Percentiles rank a stretch among this genome's conserved stretches.
phyloP scores from a whole-genome alignment of 1,140 invertebrate genomes.

The Diabrotica virgifera region DNA sequence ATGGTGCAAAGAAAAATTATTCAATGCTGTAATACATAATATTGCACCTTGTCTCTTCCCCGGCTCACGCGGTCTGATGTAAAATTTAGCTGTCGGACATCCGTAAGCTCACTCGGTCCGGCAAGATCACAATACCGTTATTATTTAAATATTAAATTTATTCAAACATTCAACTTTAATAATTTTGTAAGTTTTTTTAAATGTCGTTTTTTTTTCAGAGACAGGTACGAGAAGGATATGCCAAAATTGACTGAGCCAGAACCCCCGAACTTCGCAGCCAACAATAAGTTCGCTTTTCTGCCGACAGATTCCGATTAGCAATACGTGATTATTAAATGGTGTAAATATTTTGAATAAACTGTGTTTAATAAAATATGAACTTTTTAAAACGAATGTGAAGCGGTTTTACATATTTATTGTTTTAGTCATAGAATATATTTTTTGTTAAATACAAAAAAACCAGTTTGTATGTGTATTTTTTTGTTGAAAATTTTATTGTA shows the following conservation, averaged over 20 bases:
- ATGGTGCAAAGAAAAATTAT: no score
- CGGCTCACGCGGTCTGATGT: no score
- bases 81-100: no score
- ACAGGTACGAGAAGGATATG: slow-evolving; percentile 41
- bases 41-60: no score
- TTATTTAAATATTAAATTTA: no score
- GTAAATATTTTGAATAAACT: slow-evolving; percentile 23
- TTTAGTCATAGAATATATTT: slow-evolving; percentile 34
- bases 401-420: slow-evolving; percentile 35
- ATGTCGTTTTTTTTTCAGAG: slow-evolving; percentile 29
- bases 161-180: no score
- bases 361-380: slow-evolving; percentile 10
- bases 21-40: no score
- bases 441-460: slow-evolving; percentile 27
- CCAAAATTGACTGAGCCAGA: slow-evolving; percentile 45
- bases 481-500: slow-evolving; percentile 33
- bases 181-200: no score
- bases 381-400: slow-evolving; percentile 16
- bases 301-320: slow-evolving; percentile 32
- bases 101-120: no score
- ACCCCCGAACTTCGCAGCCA: slow-evolving; percentile 41
- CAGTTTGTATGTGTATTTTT: slow-evolving; percentile 33
- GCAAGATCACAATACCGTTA: no score
- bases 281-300: slow-evolving; percentile 49
- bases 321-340: slow-evolving; percentile 16